Base-by-base conservation (phyloP, 2,797 vertebrate species). In the Graptemys geographica region DNA sequence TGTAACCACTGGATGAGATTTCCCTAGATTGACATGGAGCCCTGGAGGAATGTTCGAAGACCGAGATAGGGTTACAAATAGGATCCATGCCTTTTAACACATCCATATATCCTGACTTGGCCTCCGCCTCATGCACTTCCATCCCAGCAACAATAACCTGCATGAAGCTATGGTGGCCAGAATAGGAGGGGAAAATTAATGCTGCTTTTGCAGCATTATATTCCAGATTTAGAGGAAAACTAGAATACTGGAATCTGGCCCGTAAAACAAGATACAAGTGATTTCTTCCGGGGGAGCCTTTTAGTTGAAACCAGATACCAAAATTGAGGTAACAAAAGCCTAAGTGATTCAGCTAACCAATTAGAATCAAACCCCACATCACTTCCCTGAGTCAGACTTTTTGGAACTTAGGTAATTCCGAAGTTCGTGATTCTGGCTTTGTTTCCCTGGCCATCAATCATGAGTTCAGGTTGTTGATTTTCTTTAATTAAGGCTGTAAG, bases 401-500 rank as follows among this genome's bases (percentile, higher is more conserved):
- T 13, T 82, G 90, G 93, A 96, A 80, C 90, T 90, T 65, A 37
- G 84, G 47, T 8, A 56, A 13, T 1, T 89, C 84, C 90, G 84
- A 57, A 93, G 95, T 95, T 96, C 85, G 85, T 10, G 85, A 93
- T 52, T 84, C 91, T 85, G 12, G 49, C 91, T 96, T 96, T 94
- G 87, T 89, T 93, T 96, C 83, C 94, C 59, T 82, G 95, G 86
- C 84, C 88, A 85, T 90, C 90, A 72, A 47, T 44, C 94, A 31
- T 72, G 74, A 96, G 95, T 55, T 28, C 87, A 95, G 92, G 90
- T 78, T 4, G 33, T 89, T 96, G 92, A 88, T 93, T 97, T 96
- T 80, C 94, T 95, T 96, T 98, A 97, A 98, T 97, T 96, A 97
- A 95, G 87, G 8, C 94, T 78, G 41, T 78, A 92, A 92, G 74